Base-by-base conservation (phyloP, 2,888 invertebrate species). In the Meganola albula region DNA sequence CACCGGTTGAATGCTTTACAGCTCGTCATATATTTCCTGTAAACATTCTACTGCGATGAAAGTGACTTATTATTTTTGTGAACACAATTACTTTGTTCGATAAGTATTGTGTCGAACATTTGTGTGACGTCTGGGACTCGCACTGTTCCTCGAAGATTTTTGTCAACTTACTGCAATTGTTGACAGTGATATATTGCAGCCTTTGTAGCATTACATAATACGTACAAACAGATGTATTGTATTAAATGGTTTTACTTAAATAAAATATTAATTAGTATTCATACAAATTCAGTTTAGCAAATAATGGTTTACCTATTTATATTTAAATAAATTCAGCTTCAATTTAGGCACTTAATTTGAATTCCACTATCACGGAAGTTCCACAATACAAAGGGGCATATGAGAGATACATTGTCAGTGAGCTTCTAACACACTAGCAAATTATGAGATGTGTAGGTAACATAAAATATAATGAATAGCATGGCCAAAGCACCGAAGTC, bases 401-500 rank as follows among this genome's bases (percentile, higher is more conserved):
- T 12, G 31, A 34, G 31, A 24, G 26, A n/a, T 32, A 37, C 42
- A 46, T 37, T 50, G 43, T 49, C 42, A 29, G 21, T 33, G 29
- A 23, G 21, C 11, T 10, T 12, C 36, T 31, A 28, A 33, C 13
- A n/a, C 38, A 36, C 25, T 34, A 44, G 31, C 37, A 36, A 38
- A 42, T 44, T 28, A 41, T 28, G 32, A 53, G 37, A 31, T 33
- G 44, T 39, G 40, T 35, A 47, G 43, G 50, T 49, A 44, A 48
- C 48, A 48, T 63, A 58, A 59, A 53, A 55, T 55, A 60, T 59
- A 59, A 60, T 58, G 53, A 72, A 64, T 63, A 72, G 71, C 69
- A 74, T 75, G 78, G 78, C 84, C 83, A 84, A 83, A 84, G 82
- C 71, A 78, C 74, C 67, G 63, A 74, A 73, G 76, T 77, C 70